A percentile compares a stretch with the other conserved stretches of the same genome.
Conservation (phyloP, 2,113 vertebrate species). For the Leptosomus discolor region DNA sequence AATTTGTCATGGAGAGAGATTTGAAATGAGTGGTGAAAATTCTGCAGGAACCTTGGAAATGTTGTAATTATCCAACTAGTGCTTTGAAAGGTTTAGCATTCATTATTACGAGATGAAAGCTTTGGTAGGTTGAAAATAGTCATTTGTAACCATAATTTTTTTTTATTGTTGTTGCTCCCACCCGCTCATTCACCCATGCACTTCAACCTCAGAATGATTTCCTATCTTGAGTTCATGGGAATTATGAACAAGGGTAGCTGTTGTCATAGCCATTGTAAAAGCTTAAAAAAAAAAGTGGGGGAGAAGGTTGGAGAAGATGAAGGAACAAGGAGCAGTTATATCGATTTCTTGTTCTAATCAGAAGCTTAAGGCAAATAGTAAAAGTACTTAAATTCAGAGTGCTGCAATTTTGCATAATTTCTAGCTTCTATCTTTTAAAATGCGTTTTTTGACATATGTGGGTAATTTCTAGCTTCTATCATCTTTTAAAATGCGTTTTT, state of each 20-base stretch:
- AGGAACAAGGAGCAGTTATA: slow-evolving; percentile 32
- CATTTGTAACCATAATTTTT: slow-evolving; percentile 30
- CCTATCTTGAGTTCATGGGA: slow-evolving; percentile 67
- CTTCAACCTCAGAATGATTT: slow-evolving; percentile 51
- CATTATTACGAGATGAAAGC: slow-evolving; percentile 53
- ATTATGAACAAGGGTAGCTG: slow-evolving; percentile 44
- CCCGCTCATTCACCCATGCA: slow-evolving; percentile 49
- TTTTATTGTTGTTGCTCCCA: neutral
- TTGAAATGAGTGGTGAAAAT: neutral
- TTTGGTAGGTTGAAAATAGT: slow-evolving; percentile 34
- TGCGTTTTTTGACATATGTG: neutral
- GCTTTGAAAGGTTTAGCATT: slow-evolving; percentile 21
- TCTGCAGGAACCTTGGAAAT: slow-evolving; percentile 3
- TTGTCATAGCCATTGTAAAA: slow-evolving; percentile 45
- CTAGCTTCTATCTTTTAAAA: neutral
- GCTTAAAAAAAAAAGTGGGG: neutral
- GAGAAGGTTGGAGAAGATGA: neutral
- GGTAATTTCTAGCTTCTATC: neutral
- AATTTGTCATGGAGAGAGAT: neutral
- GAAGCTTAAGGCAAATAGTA: slow-evolving; percentile 13
- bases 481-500: neutral
- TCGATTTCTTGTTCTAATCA: slow-evolving; percentile 55
- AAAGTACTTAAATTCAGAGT: neutral
- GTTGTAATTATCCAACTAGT: neutral
- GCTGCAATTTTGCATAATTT: neutral